Evolutionary conservation across 2,113 vertebrate species (phyloP).

Genomic region (Larimichthys crocea): DNA sequence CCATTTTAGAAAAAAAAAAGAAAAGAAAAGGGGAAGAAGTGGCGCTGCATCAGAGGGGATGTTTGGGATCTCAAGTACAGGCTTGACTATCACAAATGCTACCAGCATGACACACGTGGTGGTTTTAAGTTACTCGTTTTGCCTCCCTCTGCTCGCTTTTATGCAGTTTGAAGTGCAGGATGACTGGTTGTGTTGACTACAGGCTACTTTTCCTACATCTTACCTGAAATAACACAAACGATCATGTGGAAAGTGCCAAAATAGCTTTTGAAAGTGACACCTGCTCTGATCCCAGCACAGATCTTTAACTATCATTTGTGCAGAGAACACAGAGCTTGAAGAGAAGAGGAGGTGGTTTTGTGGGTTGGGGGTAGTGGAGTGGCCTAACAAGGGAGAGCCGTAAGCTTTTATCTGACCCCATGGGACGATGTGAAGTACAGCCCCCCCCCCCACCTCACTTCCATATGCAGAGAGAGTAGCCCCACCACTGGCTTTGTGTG

Average conservation of each 20-base stretch:
- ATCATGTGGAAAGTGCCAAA: neutral
- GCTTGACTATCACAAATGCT: slow-evolving; percentile 23
- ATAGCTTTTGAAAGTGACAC: slow-evolving; percentile 12
- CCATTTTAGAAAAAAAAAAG: slow-evolving; percentile 59
- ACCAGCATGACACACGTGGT: neutral
- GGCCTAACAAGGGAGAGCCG: slow-evolving; percentile 48
- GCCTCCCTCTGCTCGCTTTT: neutral
- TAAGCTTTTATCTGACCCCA: slow-evolving; percentile 80
- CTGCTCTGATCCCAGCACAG: neutral
- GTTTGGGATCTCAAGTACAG: slow-evolving; percentile 54
- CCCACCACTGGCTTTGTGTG: slow-evolving; percentile 70
- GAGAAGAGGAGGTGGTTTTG: slow-evolving; percentile 15
- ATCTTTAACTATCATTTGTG: slow-evolving; percentile 51
- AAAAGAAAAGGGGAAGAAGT: slow-evolving; percentile 47
- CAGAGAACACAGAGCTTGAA: slow-evolving; percentile 16
- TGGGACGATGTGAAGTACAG: slow-evolving; percentile 73
- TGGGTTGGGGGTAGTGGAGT: neutral
- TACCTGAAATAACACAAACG: neutral
- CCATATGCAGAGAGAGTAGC: slow-evolving; percentile 74
- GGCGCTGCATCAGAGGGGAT: slow-evolving; percentile 33
- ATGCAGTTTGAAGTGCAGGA: neutral
- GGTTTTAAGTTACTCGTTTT: slow-evolving; percentile 3
- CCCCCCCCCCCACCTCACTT: slow-evolving; percentile 73
- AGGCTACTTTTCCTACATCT: neutral
- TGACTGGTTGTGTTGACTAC: neutral